Base-by-base conservation (phyloP, 1,140 invertebrate species). In the Drosophila miranda region DNA sequence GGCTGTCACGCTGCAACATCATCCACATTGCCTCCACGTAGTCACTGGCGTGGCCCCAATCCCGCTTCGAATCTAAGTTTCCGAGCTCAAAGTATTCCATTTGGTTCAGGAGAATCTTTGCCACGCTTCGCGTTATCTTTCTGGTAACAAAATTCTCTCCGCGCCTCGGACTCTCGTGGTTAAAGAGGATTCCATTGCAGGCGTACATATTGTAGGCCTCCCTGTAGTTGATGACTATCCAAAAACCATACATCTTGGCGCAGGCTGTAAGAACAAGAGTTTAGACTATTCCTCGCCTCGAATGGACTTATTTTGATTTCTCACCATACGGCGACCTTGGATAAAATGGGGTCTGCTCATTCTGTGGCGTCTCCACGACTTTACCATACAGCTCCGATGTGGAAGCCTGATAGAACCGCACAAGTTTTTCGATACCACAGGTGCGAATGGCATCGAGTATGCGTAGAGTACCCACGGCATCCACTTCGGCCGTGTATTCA, bases 1-100 rank as follows among this genome's bases (percentile, higher is more conserved):
- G 96, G 45, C 92, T 91, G 0, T 98, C 94, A 90, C 97, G 95
- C 91, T 99, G 99, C n/a, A 99, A 92, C 97, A 99, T 99, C 88
- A 98, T 91, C 98, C 98, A 99, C 99, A 99, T 99, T 9, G 98
- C 99, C 96, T 99, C 97, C 28, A 99, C 97, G 92, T 99, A 99
- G 92, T 99, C 99, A 91, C 95, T 97, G 0, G 99, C 99, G 93
- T 99, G 99, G 9, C 99, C 99, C 99, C 99, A 99, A 92, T 99
- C 99, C 88, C 99, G 93, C 91, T 96, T 96, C 13, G 98, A 96
- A 92, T 99, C 98, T 62, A 99, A 92, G 92, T 99, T 99, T 43
- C 99, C 99, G 30, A 99, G 92, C 91, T 99, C 97, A 50, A 99
- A 92, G 60, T 92, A 93, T 69, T 99, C 95, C 90, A 98, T 94